Evolutionary conservation across 2,888 invertebrate genomes (phyloP).

Genomic region (Diplolepis rosae): DNA sequence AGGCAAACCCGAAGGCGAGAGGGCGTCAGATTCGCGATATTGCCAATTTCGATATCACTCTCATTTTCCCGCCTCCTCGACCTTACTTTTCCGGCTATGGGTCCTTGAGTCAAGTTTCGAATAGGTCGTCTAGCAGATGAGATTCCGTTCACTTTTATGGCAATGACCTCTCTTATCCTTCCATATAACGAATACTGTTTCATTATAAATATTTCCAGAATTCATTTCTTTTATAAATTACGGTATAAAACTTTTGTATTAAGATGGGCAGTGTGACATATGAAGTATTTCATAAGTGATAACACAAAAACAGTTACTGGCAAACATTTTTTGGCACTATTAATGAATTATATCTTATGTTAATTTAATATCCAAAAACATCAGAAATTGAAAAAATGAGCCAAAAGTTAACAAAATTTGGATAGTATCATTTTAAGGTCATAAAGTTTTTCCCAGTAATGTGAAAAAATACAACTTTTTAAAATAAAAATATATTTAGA

Average conservation of each 20-base stretch:
- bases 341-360: background rate
- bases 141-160: conserved; percentile 28
- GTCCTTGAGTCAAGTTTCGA: conserved; percentile 30
- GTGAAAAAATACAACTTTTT: too few relatives aligned
- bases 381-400: too few relatives aligned
- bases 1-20: conserved; percentile 12
- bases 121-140: conserved; percentile 19
- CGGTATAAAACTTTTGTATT: background rate
- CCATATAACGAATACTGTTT: background rate
- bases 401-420: too few relatives aligned
- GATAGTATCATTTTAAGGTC: too few relatives aligned
- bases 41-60: conserved; percentile 34
- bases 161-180: conserved; percentile 3
- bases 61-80: conserved; percentile 22
- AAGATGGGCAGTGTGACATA: background rate
- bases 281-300: too few relatives aligned
- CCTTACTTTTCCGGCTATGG: conserved; percentile 9
- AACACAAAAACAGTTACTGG: too few relatives aligned
- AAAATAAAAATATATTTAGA: too few relatives aligned
- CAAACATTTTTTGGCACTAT: background rate
- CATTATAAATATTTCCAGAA: background rate
- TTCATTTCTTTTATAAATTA: background rate
- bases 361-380: background rate
- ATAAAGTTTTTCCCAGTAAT: too few relatives aligned
- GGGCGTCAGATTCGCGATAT: conserved; percentile 28